These are phyloP conservation scores for Nomada fucata DNA, from an alignment of 2,888 invertebrate species.

Conservation along the genomic window DNA sequence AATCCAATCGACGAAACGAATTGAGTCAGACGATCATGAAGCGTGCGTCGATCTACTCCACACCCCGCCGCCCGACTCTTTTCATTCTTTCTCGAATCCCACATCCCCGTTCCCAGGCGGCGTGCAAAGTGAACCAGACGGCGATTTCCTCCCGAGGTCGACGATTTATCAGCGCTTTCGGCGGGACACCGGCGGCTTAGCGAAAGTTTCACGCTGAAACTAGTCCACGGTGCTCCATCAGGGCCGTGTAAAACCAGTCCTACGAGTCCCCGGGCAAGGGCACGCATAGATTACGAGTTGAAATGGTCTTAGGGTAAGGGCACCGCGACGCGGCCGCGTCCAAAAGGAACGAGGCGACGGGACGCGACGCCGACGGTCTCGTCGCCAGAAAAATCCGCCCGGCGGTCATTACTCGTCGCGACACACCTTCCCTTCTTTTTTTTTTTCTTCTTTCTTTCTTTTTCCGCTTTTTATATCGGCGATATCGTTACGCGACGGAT, in stretches of 20 bases:
- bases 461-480: conserved; percentile 40
- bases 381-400: conserved; percentile 40
- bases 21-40: background rate
- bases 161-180: conserved; percentile 19
- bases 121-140: background rate
- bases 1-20: background rate
- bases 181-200: background rate
- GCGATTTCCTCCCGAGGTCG: background rate
- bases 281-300: conserved; percentile 52
- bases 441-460: conserved; percentile 4
- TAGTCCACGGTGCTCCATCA: conserved; percentile 18
- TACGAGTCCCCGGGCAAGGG: conserved; percentile 41
- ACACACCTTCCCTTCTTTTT: background rate
- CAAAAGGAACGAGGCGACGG: background rate
- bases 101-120: background rate
- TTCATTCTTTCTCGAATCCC: background rate
- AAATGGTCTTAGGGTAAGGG: conserved; percentile 48
- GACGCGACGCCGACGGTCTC: background rate
- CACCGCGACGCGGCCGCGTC: conserved; percentile 24
- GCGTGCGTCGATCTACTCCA: background rate
- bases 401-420: conserved; percentile 52
- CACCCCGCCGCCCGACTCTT: background rate
- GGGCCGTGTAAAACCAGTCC: conserved; percentile 45
- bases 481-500: conserved; percentile 55
- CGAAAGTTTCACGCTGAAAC: conserved; percentile 20